phyloP scores from a whole-genome alignment of 2,113 vertebrate genomes.

The Pandion haliaetus region DNA sequence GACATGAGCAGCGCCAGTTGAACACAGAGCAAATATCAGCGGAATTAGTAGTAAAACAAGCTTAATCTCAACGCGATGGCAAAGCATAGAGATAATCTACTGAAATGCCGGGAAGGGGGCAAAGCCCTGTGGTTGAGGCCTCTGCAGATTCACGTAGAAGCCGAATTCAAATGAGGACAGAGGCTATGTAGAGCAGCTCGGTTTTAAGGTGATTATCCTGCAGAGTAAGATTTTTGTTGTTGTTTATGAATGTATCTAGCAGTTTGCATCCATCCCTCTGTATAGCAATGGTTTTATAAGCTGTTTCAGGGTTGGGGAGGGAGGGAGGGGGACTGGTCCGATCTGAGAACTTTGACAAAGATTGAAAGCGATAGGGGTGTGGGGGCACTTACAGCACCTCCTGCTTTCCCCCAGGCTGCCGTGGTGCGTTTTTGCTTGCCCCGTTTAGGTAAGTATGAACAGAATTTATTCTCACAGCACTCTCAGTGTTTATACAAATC shows the following conservation, averaged over 20 bases:
- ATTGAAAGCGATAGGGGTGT: neutral
- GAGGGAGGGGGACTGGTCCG: neutral
- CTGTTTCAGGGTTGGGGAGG: neutral
- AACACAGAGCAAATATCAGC: neutral
- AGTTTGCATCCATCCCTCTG: neutral
- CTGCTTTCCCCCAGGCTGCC: neutral
- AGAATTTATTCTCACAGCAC: neutral
- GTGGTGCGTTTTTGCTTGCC: neutral
- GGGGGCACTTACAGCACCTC: neutral
- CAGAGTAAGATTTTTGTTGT: neutral
- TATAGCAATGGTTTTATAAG: neutral
- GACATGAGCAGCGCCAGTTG: neutral
- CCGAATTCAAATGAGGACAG: neutral
- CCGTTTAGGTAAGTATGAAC: accelerated
- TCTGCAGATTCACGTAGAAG: neutral
- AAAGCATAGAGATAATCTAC: neutral
- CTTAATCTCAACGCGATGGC: neutral
- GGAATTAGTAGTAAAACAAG: neutral
- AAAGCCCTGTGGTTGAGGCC: neutral
- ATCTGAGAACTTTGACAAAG: neutral
- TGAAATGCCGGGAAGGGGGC: neutral
- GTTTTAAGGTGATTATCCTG: neutral
- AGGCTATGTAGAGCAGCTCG: neutral
- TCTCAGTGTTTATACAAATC: neutral
- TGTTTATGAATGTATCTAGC: neutral